Evolutionary conservation across 2,888 invertebrate genomes (phyloP).

Genomic region (Hydrotaea diabolus): DNA sequence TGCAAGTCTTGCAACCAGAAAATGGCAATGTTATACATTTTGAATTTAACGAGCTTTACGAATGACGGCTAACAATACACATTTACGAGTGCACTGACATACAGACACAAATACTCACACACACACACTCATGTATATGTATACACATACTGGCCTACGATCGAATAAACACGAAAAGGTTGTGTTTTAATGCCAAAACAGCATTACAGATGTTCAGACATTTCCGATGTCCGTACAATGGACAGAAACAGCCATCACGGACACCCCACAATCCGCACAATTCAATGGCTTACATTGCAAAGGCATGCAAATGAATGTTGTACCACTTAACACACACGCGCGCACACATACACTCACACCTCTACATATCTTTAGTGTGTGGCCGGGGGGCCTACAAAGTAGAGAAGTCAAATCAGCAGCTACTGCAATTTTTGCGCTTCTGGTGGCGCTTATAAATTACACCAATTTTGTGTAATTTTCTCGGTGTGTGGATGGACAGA

Average conservation of each 20-base stretch:
- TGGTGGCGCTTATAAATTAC: conserved; percentile 16
- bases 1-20: too few relatives aligned
- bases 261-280: too few relatives aligned
- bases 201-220: conserved; percentile 29
- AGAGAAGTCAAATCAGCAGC: conserved; percentile 1
- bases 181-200: conserved; percentile 36
- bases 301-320: conserved; percentile 22
- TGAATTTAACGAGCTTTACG: conserved; percentile 26
- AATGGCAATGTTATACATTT: background rate
- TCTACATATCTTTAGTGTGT: too few relatives aligned
- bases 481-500: background rate
- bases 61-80: conserved; percentile 48
- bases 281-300: background rate
- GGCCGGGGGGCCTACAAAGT: background rate
- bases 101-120: conserved; percentile 22
- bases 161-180: conserved; percentile 18
- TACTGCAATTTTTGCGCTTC: conserved; percentile 7
- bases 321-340: background rate
- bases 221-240: conserved; percentile 11
- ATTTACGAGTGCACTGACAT: too few relatives aligned
- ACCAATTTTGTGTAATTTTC: conserved; percentile 19
- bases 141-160: conserved; percentile 18
- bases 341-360: background rate
- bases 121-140: background rate
- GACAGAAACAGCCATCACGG: background rate